Base-by-base conservation (phyloP, 2,113 vertebrate species). In the Scomber scombrus region DNA sequence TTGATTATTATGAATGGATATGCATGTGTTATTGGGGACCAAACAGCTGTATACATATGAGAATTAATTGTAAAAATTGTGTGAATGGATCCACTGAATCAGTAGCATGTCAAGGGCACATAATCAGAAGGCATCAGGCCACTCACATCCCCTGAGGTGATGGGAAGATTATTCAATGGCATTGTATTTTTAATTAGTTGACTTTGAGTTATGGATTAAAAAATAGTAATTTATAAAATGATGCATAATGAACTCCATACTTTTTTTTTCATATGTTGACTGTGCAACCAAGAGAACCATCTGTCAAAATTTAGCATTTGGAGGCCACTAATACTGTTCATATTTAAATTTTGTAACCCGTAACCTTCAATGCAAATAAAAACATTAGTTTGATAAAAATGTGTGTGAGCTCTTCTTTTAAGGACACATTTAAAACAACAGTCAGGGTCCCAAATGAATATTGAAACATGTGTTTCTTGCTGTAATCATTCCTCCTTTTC, bases 81-180 rank as follows among this genome's bases (percentile, higher is more conserved):
- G 49, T 71, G 13, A 55, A 78, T 58, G 5, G 19, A 74, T 67
- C 62, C 71, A 83, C 64, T 75, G 23, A 69, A 61, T 65, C 50
- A 21, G 49, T 21, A 46, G 66, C 46, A 78, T 56, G 81, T 88
- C 89, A 70, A 56, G 34, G 87, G 85, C 85, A 91, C 86, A 88
- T 87, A 86, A 46, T 66, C 55, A 68, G 43, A 57, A 31, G 45
- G 31, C n/a, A 0, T 73, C 46, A 10, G 60, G 51, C 58, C 51
- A 18, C 52, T 46, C 78, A 45, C 54, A 54, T 26, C 49, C 63
- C 26, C 49, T 61, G 18, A 67, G 50, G 55, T 19, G n/a, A 43
- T 1, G 7, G 14, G 15, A 62, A 21, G 11, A 29, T 60, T n/a
- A 63, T 64, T 57, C 26, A 62, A 4, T 14, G 65, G 46, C 16